Evolutionary conservation across 2,113 vertebrate genomes (phyloP).

Genomic region (Baryphthengus martii): DNA sequence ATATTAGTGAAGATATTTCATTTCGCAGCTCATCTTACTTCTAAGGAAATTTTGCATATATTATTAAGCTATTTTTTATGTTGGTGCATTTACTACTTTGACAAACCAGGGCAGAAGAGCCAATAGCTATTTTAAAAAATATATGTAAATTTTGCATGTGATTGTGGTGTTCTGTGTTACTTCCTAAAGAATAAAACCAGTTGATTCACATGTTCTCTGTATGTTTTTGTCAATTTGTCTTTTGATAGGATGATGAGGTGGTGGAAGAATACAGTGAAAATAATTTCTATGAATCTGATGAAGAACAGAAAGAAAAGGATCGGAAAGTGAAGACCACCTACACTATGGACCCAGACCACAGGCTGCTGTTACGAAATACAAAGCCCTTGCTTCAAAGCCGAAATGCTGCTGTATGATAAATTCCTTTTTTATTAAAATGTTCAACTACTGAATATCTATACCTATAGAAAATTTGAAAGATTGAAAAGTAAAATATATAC

Average conservation of each 20-base stretch:
- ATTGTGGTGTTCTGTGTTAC: not conserved
- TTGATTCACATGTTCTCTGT: not conserved
- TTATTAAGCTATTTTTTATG: not conserved
- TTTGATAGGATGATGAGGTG: slow-evolving; percentile 72
- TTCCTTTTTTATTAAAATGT: not conserved
- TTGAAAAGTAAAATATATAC: not conserved
- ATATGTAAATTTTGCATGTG: not conserved
- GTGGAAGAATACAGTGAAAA: slow-evolving; percentile 81
- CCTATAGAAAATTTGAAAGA: not conserved
- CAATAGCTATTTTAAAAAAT: not conserved
- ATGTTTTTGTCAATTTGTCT: not conserved
- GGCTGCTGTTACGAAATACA: slow-evolving; percentile 90
- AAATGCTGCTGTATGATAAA: slow-evolving; percentile 89
- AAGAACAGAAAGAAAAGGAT: slow-evolving; percentile 77
- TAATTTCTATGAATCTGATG: slow-evolving; percentile 90
- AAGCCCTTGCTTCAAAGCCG: slow-evolving; percentile 96
- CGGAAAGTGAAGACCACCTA: slow-evolving; percentile 69
- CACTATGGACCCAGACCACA: slow-evolving; percentile 95
- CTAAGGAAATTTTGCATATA: not conserved
- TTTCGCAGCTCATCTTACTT: not conserved
- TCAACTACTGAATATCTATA: not conserved
- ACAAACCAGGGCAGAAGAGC: not conserved
- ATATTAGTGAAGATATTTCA: not conserved
- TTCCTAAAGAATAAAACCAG: not conserved
- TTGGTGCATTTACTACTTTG: not conserved